Conservation (phyloP, 2,113 vertebrate species). For the Eulemur macaco region DNA sequence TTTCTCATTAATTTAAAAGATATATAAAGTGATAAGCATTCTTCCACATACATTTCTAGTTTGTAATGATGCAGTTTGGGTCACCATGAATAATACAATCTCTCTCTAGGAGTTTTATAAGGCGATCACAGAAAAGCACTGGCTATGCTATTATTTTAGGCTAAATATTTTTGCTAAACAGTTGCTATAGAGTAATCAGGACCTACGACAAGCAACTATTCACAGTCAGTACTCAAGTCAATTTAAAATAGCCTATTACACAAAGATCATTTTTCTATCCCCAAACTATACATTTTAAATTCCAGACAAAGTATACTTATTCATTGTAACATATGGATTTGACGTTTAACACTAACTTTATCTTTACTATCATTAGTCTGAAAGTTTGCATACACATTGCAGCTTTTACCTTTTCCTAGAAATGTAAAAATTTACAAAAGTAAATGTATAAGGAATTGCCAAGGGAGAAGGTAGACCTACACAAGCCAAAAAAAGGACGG, state of each 20-base stretch:
- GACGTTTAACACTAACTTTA: background rate
- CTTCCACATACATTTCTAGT: background rate
- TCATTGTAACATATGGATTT: background rate
- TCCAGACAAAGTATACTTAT: background rate
- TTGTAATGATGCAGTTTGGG: background rate
- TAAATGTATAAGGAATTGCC: background rate
- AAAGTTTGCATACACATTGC: background rate
- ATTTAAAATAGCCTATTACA: background rate
- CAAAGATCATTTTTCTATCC: background rate
- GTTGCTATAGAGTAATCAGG: background rate
- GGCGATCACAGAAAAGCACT: background rate
- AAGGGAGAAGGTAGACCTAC: background rate
- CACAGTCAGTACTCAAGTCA: background rate
- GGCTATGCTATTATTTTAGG: background rate
- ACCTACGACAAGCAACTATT: background rate
- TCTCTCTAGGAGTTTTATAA: background rate
- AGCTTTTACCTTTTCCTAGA: background rate
- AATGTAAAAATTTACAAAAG: background rate
- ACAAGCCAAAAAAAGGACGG: background rate
- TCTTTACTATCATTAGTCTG: background rate
- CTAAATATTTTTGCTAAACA: conserved; percentile 7
- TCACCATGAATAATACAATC: background rate
- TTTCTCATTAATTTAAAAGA: background rate
- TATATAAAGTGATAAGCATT: background rate
- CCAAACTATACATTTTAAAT: background rate